Conservation (phyloP, 2,113 vertebrate species). For the Vidua macroura region DNA sequence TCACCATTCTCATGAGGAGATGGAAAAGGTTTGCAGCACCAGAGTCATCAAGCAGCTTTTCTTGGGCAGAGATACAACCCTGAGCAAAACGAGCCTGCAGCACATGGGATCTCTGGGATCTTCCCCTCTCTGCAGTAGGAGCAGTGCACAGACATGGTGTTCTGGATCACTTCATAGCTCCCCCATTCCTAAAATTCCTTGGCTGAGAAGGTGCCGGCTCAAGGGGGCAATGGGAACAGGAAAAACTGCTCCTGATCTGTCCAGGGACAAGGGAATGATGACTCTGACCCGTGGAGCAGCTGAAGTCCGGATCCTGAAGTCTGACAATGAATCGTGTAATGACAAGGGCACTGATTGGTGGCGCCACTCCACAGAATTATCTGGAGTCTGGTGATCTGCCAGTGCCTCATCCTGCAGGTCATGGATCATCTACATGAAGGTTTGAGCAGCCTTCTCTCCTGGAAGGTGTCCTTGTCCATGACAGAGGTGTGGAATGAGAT, state of each 20-base stretch:
- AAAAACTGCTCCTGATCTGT: background rate
- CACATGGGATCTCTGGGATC: background rate
- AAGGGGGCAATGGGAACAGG: background rate
- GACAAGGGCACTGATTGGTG: background rate
- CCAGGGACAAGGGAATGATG: background rate
- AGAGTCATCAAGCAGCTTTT: background rate
- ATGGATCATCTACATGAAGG: background rate
- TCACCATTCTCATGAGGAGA: fast-evolving
- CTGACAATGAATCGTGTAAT: background rate
- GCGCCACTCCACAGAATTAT: background rate
- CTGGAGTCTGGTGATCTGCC: background rate
- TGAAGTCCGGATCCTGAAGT: background rate
- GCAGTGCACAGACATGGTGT: fast-evolving
- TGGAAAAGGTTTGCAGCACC: background rate
- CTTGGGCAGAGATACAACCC: background rate
- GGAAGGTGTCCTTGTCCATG: background rate
- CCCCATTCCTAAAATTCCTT: background rate
- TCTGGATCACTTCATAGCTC: background rate
- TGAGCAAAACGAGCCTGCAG: background rate
- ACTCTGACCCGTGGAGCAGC: background rate
- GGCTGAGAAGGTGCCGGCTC: background rate
- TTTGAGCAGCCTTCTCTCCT: background rate
- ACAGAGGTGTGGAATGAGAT: background rate
- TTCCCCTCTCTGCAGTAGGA: background rate
- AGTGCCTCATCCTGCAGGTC: background rate